Conservation (phyloP, 2,797 vertebrate genomes). For the Cynopterus sphinx region DNA sequence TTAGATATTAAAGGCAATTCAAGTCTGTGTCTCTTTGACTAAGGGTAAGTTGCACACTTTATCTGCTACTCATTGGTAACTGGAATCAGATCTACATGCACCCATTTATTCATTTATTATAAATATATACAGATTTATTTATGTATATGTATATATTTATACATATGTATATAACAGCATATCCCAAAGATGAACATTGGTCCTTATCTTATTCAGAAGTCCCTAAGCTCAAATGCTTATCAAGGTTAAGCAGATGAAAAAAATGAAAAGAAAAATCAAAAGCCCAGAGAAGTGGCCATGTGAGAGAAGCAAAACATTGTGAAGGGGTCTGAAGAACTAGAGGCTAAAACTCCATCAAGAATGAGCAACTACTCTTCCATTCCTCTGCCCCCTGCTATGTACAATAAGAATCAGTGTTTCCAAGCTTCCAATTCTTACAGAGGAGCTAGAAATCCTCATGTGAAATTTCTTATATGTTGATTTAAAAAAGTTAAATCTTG, state of each 20-base stretch:
- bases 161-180: background rate
- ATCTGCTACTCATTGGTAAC: background rate
- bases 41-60: background rate
- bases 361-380: background rate
- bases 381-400: background rate
- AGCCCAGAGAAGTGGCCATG: background rate
- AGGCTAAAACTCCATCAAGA: background rate
- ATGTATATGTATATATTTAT: background rate
- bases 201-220: background rate
- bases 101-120: background rate
- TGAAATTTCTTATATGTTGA: background rate
- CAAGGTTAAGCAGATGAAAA: background rate
- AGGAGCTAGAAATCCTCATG: background rate
- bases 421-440: background rate
- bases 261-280: background rate
- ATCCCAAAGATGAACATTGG: background rate
- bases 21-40: background rate
- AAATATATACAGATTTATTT: background rate
- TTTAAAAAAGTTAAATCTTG: background rate
- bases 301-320: background rate
- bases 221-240: background rate
- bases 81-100: background rate
- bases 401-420: background rate
- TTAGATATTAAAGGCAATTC: background rate
- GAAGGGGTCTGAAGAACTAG: background rate